Percentiles rank a stretch among this genome's conserved stretches.
Conservation (phyloP, 2,888 invertebrate species). For the Brenthis daphne region DNA sequence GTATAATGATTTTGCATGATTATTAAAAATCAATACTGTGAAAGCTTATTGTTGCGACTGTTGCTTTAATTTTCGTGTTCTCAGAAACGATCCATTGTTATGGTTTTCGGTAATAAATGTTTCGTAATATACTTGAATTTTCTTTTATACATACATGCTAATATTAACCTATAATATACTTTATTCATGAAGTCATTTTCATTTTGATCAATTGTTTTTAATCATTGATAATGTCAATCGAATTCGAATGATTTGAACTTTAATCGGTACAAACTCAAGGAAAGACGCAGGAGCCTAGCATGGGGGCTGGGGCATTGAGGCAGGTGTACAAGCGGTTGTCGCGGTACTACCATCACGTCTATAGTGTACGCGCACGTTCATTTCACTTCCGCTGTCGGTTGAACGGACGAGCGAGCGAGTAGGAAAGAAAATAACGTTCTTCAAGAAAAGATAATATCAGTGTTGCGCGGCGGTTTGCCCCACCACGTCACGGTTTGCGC, state of each 20-base stretch:
- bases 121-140: slow-evolving; percentile 24
- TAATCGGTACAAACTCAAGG: no score
- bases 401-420: slow-evolving; percentile 68
- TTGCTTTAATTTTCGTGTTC: slow-evolving; percentile 40
- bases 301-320: slow-evolving; percentile 18
- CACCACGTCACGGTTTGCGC: slow-evolving; percentile 67
- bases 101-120: slow-evolving; percentile 38
- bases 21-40: slow-evolving; percentile 36
- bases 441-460: slow-evolving; percentile 76
- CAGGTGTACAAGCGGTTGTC: slow-evolving; percentile 42
- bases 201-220: no score
- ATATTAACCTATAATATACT: background rate
- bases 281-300: background rate
- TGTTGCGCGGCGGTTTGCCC: slow-evolving; percentile 55
- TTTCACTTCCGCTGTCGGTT: slow-evolving; percentile 79
- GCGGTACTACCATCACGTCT: slow-evolving; percentile 48
- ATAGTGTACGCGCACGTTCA: slow-evolving; percentile 76
- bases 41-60: slow-evolving; percentile 39
- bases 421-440: slow-evolving; percentile 79
- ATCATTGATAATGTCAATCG: background rate
- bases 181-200: background rate
- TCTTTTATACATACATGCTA: slow-evolving; percentile 16
- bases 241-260: background rate
- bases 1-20: slow-evolving; percentile 21
- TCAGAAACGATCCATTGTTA: slow-evolving; percentile 38